Evolutionary conservation across 2,113 vertebrate genomes (phyloP).

Genomic region (Andinoacara biseriatus): DNA sequence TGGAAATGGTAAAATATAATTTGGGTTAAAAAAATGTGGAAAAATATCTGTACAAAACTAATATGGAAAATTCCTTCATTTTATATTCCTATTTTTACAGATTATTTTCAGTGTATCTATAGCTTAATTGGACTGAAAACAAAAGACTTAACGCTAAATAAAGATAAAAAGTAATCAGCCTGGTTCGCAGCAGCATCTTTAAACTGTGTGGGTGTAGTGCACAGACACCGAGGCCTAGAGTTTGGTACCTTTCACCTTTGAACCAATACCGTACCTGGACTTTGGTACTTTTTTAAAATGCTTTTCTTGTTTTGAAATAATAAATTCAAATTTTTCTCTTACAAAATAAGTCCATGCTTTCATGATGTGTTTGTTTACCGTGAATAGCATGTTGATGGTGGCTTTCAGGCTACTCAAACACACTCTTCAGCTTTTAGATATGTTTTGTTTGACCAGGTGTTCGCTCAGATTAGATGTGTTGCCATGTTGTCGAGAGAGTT

Average conservation of each 20-base stretch:
- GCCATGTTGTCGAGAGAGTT: too few relatives aligned
- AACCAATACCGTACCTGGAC: background rate
- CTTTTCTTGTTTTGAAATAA: background rate
- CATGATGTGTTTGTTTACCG: background rate
- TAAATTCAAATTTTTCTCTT: background rate
- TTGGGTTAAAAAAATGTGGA: background rate
- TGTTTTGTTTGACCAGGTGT: too few relatives aligned
- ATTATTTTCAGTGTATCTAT: background rate
- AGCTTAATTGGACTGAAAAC: background rate
- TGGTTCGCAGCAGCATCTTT: background rate
- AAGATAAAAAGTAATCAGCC: background rate
- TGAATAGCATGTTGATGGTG: background rate
- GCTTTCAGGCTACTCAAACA: too few relatives aligned
- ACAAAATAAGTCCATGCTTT: background rate
- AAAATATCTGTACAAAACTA: background rate
- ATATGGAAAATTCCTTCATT: background rate
- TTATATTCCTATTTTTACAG: background rate
- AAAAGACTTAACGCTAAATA: background rate
- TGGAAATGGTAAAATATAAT: too few relatives aligned
- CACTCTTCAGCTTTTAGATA: too few relatives aligned
- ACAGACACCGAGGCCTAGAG: too few relatives aligned
- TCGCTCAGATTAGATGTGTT: too few relatives aligned
- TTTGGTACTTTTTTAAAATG: background rate
- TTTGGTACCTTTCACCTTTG: too few relatives aligned
- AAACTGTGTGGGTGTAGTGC: too few relatives aligned